Evolutionary conservation across 2,113 vertebrate genomes (phyloP).

Genomic region (Formicarius rufipectus): DNA sequence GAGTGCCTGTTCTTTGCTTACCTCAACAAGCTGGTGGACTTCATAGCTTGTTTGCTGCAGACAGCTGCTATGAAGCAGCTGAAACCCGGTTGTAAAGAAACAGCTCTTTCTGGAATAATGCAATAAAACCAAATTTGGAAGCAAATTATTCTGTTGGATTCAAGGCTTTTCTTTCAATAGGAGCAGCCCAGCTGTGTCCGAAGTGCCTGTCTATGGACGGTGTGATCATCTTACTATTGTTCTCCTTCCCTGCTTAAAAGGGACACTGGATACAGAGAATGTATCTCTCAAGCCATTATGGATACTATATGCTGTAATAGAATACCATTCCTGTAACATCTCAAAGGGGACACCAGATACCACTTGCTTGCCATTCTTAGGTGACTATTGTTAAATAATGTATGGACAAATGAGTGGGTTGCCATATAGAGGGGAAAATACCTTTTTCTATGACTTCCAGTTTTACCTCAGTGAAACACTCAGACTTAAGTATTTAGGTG

Average conservation of each 20-base stretch:
- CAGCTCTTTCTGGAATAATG: background rate
- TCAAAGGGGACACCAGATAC: slow-evolving; percentile 34
- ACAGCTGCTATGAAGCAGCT: background rate
- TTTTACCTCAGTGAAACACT: slow-evolving; percentile 44
- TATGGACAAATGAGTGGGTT: slow-evolving; percentile 39
- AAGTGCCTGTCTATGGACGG: background rate
- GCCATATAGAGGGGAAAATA: slow-evolving; percentile 1
- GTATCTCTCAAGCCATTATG: slow-evolving; percentile 61
- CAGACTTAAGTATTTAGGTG: background rate
- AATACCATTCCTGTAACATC: slow-evolving; percentile 62
- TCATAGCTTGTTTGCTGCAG: background rate
- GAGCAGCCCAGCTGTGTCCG: slow-evolving; percentile 49
- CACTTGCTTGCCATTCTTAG: slow-evolving; percentile 64
- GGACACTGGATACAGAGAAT: slow-evolving; percentile 62
- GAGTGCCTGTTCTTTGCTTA: background rate
- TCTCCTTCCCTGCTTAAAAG: slow-evolving; percentile 24
- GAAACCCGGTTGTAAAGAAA: background rate
- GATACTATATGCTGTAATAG: slow-evolving; percentile 56
- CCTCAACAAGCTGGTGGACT: background rate
- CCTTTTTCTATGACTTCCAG: slow-evolving; percentile 50
- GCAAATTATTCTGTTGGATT: background rate
- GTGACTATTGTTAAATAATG: slow-evolving; percentile 73
- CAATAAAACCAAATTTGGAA: background rate
- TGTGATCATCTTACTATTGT: slow-evolving; percentile 10
- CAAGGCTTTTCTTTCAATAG: slow-evolving; percentile 3